Evolutionary conservation across 2,888 invertebrate genomes (phyloP), one percentile per base, ranked within the genome.

Genomic region (Bruchidius siliquastri): DNA sequence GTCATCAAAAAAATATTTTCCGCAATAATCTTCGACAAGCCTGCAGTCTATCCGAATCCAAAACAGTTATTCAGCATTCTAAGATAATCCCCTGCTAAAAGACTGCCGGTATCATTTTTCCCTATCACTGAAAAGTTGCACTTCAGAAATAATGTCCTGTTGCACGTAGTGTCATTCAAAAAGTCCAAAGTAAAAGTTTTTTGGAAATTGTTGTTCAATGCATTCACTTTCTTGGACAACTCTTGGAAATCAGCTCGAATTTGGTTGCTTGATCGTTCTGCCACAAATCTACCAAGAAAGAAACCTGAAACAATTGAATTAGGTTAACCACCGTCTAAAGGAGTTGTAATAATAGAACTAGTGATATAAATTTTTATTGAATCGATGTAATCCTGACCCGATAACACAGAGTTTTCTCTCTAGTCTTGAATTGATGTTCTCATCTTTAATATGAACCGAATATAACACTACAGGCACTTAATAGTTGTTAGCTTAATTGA

Each of bases 221-320:
- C 68, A n/a, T 20, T 74, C 18, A 80, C 66, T 72, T 78, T 77
- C 22, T 70, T 76, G 4, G 76, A 75, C n/a, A 79, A 67, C 83
- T 86, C 86, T 73, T 75, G 83, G 78, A 74, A 80, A 71, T 71
- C 83, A 77, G 72, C 76, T 79, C 79, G 81, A 83, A 81, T 84
- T 81, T 75, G 82, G 32, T 84, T 81, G 4, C 85, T 72, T 0
- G 85, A 84, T 49, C 85, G 81, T 72, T 87, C 86, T 4, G 86
- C 82, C 0, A 86, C 85, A 73, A 87, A 87, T 67, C 87, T 84
- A 2, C 88, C 88, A 66, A 88, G 79, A 22, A 88, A 78, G 79
- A 88, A 88, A 10, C 88, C 85, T 85, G 77, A 72, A 82, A 82
- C 67, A 49, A 49, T 49, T 18, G 18, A 49, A 49, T 49, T 13